Evolutionary conservation across 2,797 vertebrate species (phyloP), one percentile per base, ranked within the genome.

Genomic region (Tolypeutes matacus): DNA sequence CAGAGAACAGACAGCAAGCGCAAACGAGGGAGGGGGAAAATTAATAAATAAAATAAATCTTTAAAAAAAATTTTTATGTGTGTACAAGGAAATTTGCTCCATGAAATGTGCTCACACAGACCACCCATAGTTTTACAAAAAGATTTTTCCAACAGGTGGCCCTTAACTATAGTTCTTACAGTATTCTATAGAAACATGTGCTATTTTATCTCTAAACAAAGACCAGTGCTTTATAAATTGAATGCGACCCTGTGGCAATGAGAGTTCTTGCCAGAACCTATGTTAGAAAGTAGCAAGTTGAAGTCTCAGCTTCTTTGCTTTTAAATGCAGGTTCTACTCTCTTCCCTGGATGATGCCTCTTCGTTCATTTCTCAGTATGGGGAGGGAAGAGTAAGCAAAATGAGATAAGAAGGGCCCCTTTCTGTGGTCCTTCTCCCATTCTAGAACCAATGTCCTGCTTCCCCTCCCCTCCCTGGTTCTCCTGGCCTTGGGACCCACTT

Each of bases 171-270:
- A 85, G 18, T 76, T 86, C 65, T 77, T 67, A 60, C 14, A 64
- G 3, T 39, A 34, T 51, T 83, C 36, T 86, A 2, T 6, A 18
- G 75, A 64, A 42, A 81, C 27, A 29, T 11, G 11, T 3, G 13
- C 27, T 64, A 42, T 75, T 88, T 84, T 80, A 73, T 94, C 53
- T 82, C 86, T 90, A 91, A 64, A 83, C 27, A 77, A 34, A 36
- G 80, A 84, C 65, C 29, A 23, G 6, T 25, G 27, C 31, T 93
- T 76, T 87, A 60, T 36, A 14, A 14, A 12, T 86, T 92, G 65
- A 72, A 62, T 69, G 36, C 18, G 51, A 88, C 10, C 62, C 36
- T 58, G 11, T 31, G 18, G 62, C 23, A 51, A 7, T 7, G 58
- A 67, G 27, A 84, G 7, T 72, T 62, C 75, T 70, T 80, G 53